Base-by-base conservation (phyloP, 2,888 invertebrate species). In the Tiphia femorata region DNA sequence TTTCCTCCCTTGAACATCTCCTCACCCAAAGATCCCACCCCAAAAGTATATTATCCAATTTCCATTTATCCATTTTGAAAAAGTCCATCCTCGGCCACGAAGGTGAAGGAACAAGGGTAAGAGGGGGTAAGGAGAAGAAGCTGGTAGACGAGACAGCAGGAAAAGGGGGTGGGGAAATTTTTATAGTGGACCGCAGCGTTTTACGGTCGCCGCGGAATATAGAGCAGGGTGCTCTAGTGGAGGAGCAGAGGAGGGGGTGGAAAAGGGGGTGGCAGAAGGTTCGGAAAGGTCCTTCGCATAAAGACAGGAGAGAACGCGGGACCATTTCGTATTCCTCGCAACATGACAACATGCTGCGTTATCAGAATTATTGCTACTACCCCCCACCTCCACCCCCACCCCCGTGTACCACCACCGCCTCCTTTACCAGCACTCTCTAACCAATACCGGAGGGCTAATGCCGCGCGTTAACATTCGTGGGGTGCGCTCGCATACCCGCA, bases 321-420 rank as follows among this genome's bases (percentile, higher is more conserved):
- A 69, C 61, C 68, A 77, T 79, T 82, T 80, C 72, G 82, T 82
- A 82, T 82, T 80, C 81, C 72, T 75, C 67, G 75, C 79, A 75
- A 79, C 81, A 79, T 77, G 79, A 81, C 81, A 81, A 82, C 82
- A 81, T 81, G 82, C 79, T 81, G 82, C 75, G 81, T 81, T 82
- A 82, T 81, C 82, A 80, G 76, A 82, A 81, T 82, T 81, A 80
- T 81, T 80, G 78, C 79, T 41, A 47, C 33, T 27, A 43, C n/a
- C 40, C n/a, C 16, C 35, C 35, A n/a, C 35, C n/a, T 5, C 35
- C 35, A 25, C 25, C 5, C 25, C 29, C 44, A 12, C 30, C 43
- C 55, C 41, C 54, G 68, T n/a, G n/a, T n/a, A n/a, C n/a, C n/a
- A n/a, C n/a, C n/a, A n/a, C n/a, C n/a, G n/a, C n/a, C n/a, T n/a